These are phyloP conservation scores for Eupithecia subumbrata DNA, from an alignment of 2,888 invertebrate species.

Conservation along the genomic window DNA sequence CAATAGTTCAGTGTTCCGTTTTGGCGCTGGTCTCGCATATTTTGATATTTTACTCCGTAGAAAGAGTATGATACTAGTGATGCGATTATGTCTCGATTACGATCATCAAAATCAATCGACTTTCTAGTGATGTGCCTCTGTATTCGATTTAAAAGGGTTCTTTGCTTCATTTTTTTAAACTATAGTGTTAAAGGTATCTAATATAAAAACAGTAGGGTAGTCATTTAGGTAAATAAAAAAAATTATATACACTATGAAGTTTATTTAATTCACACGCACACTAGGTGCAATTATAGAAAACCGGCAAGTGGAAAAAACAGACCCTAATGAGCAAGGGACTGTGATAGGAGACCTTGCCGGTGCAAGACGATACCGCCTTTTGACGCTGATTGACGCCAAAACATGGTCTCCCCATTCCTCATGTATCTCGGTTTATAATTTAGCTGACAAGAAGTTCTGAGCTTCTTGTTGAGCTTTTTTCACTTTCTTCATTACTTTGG, in stretches of 20 bases:
- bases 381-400: constrained; percentile 50
- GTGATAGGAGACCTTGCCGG: constrained; percentile 50
- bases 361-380: constrained; percentile 46
- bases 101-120: too few relatives aligned
- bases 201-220: not conserved
- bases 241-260: constrained; percentile 77
- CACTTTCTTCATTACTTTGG: constrained; percentile 64
- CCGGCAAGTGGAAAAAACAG: constrained; percentile 65
- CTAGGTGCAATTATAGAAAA: constrained; percentile 68
- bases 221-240: constrained; percentile 28
- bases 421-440: constrained; percentile 58
- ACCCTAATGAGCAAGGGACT: constrained; percentile 48
- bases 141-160: too few relatives aligned
- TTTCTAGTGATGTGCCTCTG: too few relatives aligned
- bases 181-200: too few relatives aligned
- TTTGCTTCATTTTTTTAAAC: too few relatives aligned
- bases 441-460: constrained; percentile 64
- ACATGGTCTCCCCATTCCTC: constrained; percentile 48
- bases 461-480: constrained; percentile 64
- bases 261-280: constrained; percentile 76
- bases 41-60: too few relatives aligned
- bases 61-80: too few relatives aligned
- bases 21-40: too few relatives aligned
- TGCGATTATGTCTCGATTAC: too few relatives aligned
- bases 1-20: too few relatives aligned